phyloP scores from a whole-genome alignment of 2,113 vertebrate species.

The Apus apus region DNA sequence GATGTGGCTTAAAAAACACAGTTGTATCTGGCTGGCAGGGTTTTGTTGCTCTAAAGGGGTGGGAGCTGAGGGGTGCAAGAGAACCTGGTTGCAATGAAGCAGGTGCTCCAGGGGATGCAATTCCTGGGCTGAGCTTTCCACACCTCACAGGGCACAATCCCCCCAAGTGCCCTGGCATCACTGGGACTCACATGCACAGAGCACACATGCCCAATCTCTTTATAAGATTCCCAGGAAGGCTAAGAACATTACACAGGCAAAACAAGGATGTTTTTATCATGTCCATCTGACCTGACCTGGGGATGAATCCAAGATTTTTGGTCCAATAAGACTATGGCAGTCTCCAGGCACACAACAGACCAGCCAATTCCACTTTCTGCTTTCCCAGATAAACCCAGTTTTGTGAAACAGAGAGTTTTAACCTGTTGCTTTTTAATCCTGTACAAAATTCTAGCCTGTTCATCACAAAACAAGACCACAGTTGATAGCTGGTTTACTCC shows the following conservation, averaged over 20 bases:
- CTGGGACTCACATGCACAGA: background rate
- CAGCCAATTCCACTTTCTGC: background rate
- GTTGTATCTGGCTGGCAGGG: background rate
- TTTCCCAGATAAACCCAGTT: background rate
- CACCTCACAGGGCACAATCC: background rate
- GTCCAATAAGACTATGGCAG: background rate
- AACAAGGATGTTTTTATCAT: background rate
- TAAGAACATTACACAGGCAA: background rate
- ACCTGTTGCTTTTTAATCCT: background rate
- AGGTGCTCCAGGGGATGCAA: background rate
- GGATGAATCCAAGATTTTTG: background rate
- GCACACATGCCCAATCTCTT: background rate
- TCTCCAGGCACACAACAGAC: background rate
- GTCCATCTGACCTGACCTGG: background rate
- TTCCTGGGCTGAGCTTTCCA: background rate
- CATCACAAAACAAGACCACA: background rate
- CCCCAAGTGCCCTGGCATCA: accelerated
- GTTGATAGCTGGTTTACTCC: background rate
- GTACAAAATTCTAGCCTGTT: background rate
- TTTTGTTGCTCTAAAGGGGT: background rate
- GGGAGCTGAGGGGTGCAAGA: background rate
- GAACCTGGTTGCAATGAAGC: background rate
- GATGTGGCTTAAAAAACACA: background rate
- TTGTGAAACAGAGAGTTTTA: background rate
- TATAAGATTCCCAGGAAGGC: background rate